These are phyloP conservation scores for Pemphredon lugubris DNA, from an alignment of 2,888 invertebrate species.

Conservation along the genomic window DNA sequence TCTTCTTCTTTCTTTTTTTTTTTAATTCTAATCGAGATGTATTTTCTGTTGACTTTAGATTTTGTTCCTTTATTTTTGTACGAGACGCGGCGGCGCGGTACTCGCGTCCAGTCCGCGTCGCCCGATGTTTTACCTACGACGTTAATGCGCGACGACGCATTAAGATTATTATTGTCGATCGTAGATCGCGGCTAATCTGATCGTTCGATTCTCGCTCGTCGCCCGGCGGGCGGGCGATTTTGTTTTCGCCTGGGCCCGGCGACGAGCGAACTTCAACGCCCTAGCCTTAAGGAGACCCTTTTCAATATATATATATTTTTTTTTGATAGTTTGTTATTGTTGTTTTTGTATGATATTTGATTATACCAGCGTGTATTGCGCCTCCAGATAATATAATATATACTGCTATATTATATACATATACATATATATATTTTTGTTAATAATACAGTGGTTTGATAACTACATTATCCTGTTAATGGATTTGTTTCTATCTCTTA, in stretches of 20 bases:
- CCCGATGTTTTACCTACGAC: constrained; percentile 67
- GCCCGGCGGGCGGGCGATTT: too few relatives aligned
- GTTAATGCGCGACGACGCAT: constrained; percentile 46
- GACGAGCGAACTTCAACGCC: constrained; percentile 13
- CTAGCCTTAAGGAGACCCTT: constrained; percentile 39
- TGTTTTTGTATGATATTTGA: constrained; percentile 78
- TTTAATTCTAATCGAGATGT: constrained; percentile 65
- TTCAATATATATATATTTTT: constrained; percentile 45
- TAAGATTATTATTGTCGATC: constrained; percentile 46
- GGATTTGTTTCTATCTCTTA: constrained; percentile 66
- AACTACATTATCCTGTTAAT: constrained; percentile 69
- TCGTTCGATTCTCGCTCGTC: constrained; percentile 22
- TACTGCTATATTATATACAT: constrained; percentile 54
- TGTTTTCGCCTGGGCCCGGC: constrained; percentile 1
- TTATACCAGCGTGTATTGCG: constrained; percentile 59
- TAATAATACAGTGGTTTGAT: constrained; percentile 76
- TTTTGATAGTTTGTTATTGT: constrained; percentile 80
- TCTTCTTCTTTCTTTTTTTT: constrained; percentile 12
- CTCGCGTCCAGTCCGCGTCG: constrained; percentile 41
- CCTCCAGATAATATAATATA: constrained; percentile 60
- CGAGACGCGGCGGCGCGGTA: constrained; percentile 57
- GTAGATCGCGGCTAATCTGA: constrained; percentile 9
- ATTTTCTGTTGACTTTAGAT: constrained; percentile 77
- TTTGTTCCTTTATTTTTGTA: constrained; percentile 79
- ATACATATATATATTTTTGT: constrained; percentile 72